Base-by-base conservation (phyloP, 2,888 invertebrate genomes). In the Dione vanillae region DNA sequence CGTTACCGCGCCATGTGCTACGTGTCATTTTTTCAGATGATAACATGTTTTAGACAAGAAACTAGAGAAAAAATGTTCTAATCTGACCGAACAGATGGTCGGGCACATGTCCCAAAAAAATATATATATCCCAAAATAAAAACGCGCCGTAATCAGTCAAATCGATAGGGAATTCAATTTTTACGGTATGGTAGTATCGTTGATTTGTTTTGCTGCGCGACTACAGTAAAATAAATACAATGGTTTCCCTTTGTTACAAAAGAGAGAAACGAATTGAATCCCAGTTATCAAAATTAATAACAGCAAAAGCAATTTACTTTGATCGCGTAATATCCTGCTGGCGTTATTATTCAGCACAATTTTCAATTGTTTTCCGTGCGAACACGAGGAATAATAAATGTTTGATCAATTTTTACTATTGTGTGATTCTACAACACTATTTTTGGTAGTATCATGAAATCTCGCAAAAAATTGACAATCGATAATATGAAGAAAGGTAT, bases 281-380 rank as follows among this genome's bases (percentile, higher is more conserved):
- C 90, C 92, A 91, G 91, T 91, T 92, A 91, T 90, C 91, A 90
- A 90, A 91, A 91, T 91, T 91, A 92, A 92, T 91, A 91, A 91
- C 91, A 84, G 87, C 90, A 86, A 87, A 90, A 91, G 82, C 91
- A 91, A 91, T 92, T 92, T 88, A 84, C 85, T 86, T 81, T 83
- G 89, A 83, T 86, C 88, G 89, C 89, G 90, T 91, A 90, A 91
- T 90, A 91, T 92, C 90, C 91, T 87, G 86, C 82, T 82, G 79
- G 78, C 79, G 85, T 80, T 82, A 85, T 88, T 88, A 84, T 85
- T 85, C 81, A 85, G 83, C 83, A 83, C 83, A 85, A 82, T 85
- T 87, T 88, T 85, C 83, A 82, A 83, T 86, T 84, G 83, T 85
- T 87, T 85, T 83, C 82, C 79, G 80, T 77, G 76, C 82, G 78